Evolutionary conservation across 2,888 invertebrate genomes (phyloP).

Genomic region (Linhomoeus sp.): DNA sequence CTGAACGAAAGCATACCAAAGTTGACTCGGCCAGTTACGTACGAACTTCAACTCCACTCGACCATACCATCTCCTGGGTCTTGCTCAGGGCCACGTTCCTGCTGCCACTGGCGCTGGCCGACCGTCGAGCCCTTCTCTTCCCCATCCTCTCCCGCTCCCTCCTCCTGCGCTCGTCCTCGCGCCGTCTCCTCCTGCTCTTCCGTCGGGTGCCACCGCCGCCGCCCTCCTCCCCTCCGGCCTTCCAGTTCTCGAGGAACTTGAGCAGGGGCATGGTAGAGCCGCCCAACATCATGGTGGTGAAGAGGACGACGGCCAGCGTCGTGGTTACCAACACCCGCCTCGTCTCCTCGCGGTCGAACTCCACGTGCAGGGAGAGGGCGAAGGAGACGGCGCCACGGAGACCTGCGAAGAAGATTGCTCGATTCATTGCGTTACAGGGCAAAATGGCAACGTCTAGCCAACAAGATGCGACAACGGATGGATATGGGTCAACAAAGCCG

Average conservation of each 20-base stretch:
- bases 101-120: neutral
- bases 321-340: constrained; percentile 90
- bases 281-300: constrained; percentile 81
- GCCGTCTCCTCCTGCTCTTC: neutral
- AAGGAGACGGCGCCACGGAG: constrained; percentile 92
- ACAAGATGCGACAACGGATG: no score
- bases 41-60: neutral
- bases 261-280: constrained; percentile 92
- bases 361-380: constrained; percentile 80
- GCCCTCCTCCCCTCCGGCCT: neutral
- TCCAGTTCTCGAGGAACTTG: constrained; percentile 37
- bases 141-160: neutral
- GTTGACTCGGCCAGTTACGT: neutral
- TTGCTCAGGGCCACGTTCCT: constrained; percentile 52
- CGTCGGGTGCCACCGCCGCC: neutral
- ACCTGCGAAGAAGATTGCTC: constrained; percentile 30
- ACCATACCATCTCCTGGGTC: constrained; percentile 71
- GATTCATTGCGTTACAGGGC: no score
- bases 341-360: constrained; percentile 67
- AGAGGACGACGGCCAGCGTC: constrained; percentile 86
- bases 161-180: no score
- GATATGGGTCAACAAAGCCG: no score
- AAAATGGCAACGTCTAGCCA: no score
- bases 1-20: no score
- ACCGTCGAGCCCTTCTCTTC: neutral